These are phyloP conservation scores for Drosophila phalerata DNA, from an alignment of 2,888 invertebrate species.

Conservation along the genomic window DNA sequence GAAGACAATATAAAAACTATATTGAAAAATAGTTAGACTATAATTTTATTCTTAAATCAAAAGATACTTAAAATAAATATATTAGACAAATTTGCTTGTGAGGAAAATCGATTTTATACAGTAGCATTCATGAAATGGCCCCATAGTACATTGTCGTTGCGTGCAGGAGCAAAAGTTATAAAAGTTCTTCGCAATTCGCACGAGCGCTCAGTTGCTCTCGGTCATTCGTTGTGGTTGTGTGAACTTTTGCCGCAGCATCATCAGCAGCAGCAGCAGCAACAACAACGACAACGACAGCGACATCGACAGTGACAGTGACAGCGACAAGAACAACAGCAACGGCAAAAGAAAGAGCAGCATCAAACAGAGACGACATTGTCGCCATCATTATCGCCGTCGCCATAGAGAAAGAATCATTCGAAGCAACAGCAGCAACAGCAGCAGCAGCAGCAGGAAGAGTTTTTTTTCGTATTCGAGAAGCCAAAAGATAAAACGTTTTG, in stretches of 20 bases:
- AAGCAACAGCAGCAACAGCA: slow-evolving; percentile 7
- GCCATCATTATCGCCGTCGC: too few relatives aligned
- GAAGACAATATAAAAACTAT: too few relatives aligned
- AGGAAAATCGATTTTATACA: not conserved
- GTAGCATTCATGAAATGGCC: slow-evolving; percentile 12
- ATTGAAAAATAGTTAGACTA: not conserved
- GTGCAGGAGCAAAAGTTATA: slow-evolving; percentile 76
- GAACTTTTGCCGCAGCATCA: slow-evolving; percentile 65
- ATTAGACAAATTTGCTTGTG: too few relatives aligned
- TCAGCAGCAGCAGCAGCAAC: slow-evolving; percentile 53
- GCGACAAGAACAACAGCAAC: slow-evolving; percentile 19
- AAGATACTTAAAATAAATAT: not conserved
- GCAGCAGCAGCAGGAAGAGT: slow-evolving; percentile 57
- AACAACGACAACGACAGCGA: slow-evolving; percentile 37
- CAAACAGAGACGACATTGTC: too few relatives aligned
- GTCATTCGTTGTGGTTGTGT: slow-evolving; percentile 82
- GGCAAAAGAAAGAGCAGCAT: not conserved
- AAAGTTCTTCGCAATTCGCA: slow-evolving; percentile 83
- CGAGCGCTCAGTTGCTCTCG: slow-evolving; percentile 85
- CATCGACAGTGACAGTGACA: slow-evolving; percentile 7
- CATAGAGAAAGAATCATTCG: too few relatives aligned
- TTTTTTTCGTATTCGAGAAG: slow-evolving; percentile 51
- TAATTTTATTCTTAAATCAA: not conserved
- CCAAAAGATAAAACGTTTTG: slow-evolving; percentile 60
- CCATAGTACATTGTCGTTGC: slow-evolving; percentile 57